Percentiles rank a stretch among this genome's conserved stretches.
Conservation (phyloP, 92 coral and sea anemone species). For the Paragorgia papillata region DNA sequence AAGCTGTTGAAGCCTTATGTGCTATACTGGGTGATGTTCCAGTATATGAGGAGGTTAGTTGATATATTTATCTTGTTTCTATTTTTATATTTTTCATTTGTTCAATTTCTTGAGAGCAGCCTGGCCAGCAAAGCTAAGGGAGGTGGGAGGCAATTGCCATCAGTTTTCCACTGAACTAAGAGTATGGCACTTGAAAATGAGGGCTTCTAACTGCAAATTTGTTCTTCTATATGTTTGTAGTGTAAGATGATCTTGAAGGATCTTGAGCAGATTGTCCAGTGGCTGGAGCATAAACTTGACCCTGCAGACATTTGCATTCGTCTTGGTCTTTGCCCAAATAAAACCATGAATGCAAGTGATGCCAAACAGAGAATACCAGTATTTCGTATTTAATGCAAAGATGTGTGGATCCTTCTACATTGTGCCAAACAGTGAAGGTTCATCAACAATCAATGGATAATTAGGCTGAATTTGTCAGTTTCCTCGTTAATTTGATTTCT, state of each 20-base stretch:
- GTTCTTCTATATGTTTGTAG: too few relatives aligned
- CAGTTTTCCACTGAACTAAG: too few relatives aligned
- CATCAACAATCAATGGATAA: neutral
- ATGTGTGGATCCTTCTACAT: slow-evolving; percentile 13
- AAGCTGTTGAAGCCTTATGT: slow-evolving; percentile 23
- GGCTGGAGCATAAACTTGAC: slow-evolving; percentile 20
- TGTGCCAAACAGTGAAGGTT: slow-evolving; percentile 17
- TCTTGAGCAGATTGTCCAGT: slow-evolving; percentile 22
- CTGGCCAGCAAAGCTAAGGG: too few relatives aligned
- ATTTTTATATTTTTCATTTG: neutral
- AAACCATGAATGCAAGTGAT: neutral
- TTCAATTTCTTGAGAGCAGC: too few relatives aligned
- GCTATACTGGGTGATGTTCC: slow-evolving; percentile 21
- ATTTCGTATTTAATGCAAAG: slow-evolving; percentile 28
- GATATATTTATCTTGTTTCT: neutral
- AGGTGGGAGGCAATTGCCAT: too few relatives aligned
- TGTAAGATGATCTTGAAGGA: slow-evolving; percentile 25
- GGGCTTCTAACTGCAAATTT: too few relatives aligned
- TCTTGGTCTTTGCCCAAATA: slow-evolving; percentile 26
- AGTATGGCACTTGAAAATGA: too few relatives aligned
- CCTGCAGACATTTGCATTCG: slow-evolving; percentile 23
- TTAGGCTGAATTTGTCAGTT: neutral
- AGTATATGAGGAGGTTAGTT: slow-evolving; percentile 19
- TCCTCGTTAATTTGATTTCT: neutral
- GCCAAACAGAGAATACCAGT: neutral